Evolutionary conservation across 1,140 invertebrate species (phyloP).

Genomic region (Drosophila sulfurigaster): DNA sequence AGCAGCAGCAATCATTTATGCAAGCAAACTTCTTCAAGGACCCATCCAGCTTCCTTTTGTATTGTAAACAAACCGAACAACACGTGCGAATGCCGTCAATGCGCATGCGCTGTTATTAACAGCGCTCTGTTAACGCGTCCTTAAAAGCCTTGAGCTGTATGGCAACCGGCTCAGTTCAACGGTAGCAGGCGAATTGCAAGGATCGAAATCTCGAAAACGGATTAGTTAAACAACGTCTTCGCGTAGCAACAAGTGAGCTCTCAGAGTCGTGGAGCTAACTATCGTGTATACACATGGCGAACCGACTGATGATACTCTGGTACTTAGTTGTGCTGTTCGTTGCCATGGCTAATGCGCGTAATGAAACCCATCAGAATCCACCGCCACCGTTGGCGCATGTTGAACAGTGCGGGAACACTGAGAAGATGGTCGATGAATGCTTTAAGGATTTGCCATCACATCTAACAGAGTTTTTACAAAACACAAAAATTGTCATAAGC

Average conservation of each 20-base stretch:
- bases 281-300: not conserved
- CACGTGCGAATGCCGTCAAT: slow-evolving; percentile 3
- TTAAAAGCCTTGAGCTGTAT: slow-evolving; percentile 41
- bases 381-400: slow-evolving; percentile 26
- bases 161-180: slow-evolving; percentile 41
- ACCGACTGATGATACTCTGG: slow-evolving; percentile 9
- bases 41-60: not conserved
- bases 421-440: slow-evolving; percentile 80
- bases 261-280: not conserved
- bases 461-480: slow-evolving; percentile 78
- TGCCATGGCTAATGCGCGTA: slow-evolving; percentile 21
- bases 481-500: slow-evolving; percentile 74
- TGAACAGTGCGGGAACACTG: slow-evolving; percentile 68
- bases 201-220: not conserved
- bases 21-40: not conserved
- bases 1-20: not conserved
- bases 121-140: slow-evolving; percentile 38
- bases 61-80: slow-evolving; percentile 10
- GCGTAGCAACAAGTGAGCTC: slow-evolving; percentile 64
- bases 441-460: slow-evolving; percentile 81
- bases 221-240: not conserved
- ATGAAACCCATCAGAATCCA: slow-evolving; percentile 29
- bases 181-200: slow-evolving; percentile 29
- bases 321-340: slow-evolving; percentile 18
- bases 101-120: slow-evolving; percentile 41